Percentiles rank a stretch among this genome's conserved stretches.
These are phyloP conservation scores for Sisyra nigra DNA, from an alignment of 2,888 invertebrate species.

Conservation along the genomic window DNA sequence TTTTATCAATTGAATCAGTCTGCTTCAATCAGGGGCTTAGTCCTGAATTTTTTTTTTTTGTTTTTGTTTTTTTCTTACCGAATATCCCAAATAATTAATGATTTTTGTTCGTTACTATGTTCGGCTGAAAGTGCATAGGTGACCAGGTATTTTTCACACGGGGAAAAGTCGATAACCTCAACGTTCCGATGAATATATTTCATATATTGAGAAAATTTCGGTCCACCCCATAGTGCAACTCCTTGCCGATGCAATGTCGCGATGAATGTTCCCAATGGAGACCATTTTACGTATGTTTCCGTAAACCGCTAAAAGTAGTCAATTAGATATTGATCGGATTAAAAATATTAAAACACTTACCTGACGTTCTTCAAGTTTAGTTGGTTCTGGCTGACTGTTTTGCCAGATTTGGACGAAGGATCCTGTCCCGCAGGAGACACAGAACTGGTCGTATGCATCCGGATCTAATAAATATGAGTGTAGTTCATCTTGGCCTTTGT, in stretches of 20 bases:
- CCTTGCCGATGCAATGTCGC: constrained; percentile 93
- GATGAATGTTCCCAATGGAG: constrained; percentile 90
- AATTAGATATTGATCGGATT: constrained; percentile 1
- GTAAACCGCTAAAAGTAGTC: constrained; percentile 64
- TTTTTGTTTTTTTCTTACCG: constrained; percentile 29
- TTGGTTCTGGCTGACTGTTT: constrained; percentile 78
- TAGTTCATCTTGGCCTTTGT: constrained; percentile 82
- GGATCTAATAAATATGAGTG: constrained; percentile 86
- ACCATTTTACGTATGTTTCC: constrained; percentile 94
- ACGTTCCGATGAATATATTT: constrained; percentile 83
- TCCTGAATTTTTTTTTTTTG: neutral
- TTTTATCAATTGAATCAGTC: neutral
- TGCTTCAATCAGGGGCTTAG: neutral
- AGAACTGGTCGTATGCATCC: constrained; percentile 92
- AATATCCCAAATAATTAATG: constrained; percentile 94
- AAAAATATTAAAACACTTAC: constrained; percentile 28
- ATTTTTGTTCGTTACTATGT: constrained; percentile 49
- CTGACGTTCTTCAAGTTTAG: constrained; percentile 62
- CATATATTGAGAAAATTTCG: constrained; percentile 79
- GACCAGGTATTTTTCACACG: constrained; percentile 91
- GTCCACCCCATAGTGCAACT: constrained; percentile 95
- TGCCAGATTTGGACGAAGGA: constrained; percentile 68
- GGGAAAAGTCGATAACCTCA: constrained; percentile 93
- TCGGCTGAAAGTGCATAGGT: constrained; percentile 79
- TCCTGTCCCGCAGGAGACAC: constrained; percentile 70